Base-by-base conservation (phyloP, 1,140 invertebrate species). In the Drosophila sechellia region DNA sequence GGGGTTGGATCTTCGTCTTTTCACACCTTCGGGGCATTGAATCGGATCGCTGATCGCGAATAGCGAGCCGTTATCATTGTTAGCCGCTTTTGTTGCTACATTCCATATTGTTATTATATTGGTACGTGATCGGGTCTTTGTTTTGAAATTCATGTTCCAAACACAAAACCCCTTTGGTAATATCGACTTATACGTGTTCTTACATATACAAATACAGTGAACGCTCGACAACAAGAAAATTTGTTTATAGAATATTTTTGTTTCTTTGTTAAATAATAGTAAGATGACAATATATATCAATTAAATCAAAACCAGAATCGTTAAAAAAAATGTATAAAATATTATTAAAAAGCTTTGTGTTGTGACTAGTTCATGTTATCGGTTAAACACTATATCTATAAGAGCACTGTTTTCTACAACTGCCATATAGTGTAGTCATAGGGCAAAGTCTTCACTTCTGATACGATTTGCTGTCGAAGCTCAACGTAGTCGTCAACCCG, bases 401-500 rank as follows among this genome's bases (percentile, higher is more conserved):
- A 25, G 5, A 49, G 42, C 42, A 68, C 45, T 48, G 45, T 42
- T 42, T 68, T 54, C 22, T 27, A 15, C 43, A 27, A 31, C 34
- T 52, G n/a, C 45, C 57, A 50, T 64, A 50, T 45, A 17, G 83
- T 87, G 75, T 87, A 84, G 84, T 89, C 84, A 89, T 89, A 84
- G 84, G 79, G 79, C 84, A 89, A 89, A 89, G 84, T 89, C 84
- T 87, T 49, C 53, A 70, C 54, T 80, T 65, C 69, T 80, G 83
- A 61, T 77, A 84, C 65, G 64, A 77, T 89, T 84, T 71, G 79
- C 89, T 77, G 83, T 87, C 63, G 60, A 72, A 53, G 42, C 42
- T 50, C 60, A 50, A 39, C 55, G 31, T 31, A 43, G 46, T 64
- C 63, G 63, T 42, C 57, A 50, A 63, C 45, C 37, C 46, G 17